phyloP scores from a whole-genome alignment of 1,140 invertebrate genomes.

The Leptinotarsa lineolata region DNA sequence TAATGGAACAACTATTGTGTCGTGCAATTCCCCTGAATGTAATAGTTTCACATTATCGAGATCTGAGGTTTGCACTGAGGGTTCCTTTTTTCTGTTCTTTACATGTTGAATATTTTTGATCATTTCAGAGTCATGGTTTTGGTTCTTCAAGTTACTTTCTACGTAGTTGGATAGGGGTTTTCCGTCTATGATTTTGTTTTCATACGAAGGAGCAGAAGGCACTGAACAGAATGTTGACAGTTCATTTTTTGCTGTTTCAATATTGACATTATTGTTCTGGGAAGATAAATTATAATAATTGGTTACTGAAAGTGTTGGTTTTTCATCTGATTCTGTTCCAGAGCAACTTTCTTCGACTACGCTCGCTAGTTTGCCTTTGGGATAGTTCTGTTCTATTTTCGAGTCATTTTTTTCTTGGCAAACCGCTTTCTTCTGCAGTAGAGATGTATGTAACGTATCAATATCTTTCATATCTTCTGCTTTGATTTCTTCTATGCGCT shows the following conservation, averaged over 20 bases:
- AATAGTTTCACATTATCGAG: constrained; percentile 26
- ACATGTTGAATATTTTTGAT: neutral
- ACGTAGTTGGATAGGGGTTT: constrained; percentile 7
- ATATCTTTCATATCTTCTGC: constrained; percentile 17
- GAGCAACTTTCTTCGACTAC: neutral
- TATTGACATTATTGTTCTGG: too few species aligned
- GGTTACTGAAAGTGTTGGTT: too few species aligned
- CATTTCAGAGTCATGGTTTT: neutral
- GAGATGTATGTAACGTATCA: neutral
- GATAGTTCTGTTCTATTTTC: too few species aligned
- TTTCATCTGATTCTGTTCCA: too few species aligned
- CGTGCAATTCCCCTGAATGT: constrained; percentile 38
- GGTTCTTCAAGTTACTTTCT: neutral
- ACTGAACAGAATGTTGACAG: constrained; percentile 12
- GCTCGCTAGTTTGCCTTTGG: neutral
- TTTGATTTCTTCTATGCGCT: neutral
- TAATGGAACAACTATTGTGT: constrained; percentile 31
- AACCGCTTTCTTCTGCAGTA: neutral
- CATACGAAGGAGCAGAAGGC: neutral
- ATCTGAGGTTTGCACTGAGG: neutral
- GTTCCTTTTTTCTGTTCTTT: neutral
- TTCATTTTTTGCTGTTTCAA: neutral
- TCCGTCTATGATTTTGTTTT: constrained; percentile 2
- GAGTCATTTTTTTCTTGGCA: too few species aligned
- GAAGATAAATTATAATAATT: too few species aligned